Evolutionary conservation across 2,888 invertebrate genomes (phyloP).

Genomic region (Spatulosminthurus flaviceps): DNA sequence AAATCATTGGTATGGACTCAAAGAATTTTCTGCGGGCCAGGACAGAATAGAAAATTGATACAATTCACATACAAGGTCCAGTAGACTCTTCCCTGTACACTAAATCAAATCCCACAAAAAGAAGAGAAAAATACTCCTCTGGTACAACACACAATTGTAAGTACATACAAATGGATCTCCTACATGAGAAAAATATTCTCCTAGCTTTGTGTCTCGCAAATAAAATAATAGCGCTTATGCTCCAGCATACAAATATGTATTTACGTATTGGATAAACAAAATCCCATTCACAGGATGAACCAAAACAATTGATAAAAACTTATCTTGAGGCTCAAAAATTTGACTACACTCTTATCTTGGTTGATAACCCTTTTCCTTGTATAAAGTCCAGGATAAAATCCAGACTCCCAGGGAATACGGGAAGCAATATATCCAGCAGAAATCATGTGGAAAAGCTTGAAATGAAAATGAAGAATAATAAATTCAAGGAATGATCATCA

Average conservation of each 20-base stretch:
- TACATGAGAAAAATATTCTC: too few relatives aligned
- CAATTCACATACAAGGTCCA: not conserved
- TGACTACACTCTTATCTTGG: not conserved
- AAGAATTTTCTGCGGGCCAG: slow-evolving; percentile 18
- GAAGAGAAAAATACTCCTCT: not conserved
- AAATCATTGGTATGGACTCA: not conserved
- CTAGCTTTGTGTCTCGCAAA: too few relatives aligned
- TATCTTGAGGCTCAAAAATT: not conserved
- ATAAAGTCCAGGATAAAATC: too few relatives aligned
- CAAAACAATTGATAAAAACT: too few relatives aligned
- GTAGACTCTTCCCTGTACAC: not conserved
- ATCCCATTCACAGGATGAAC: too few relatives aligned
- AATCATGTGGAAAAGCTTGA: not conserved
- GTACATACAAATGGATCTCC: too few relatives aligned
- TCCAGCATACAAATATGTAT: too few relatives aligned
- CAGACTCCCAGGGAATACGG: not conserved
- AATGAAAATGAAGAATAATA: not conserved
- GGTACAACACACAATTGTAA: too few relatives aligned
- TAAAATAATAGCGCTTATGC: too few relatives aligned
- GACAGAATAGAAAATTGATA: slow-evolving; percentile 38
- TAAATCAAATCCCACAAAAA: slow-evolving; percentile 25
- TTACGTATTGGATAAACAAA: too few relatives aligned
- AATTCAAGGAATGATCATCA: not conserved
- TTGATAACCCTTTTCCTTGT: too few relatives aligned
- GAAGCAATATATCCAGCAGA: not conserved